These are phyloP conservation scores for Melanchra persicariae DNA, from an alignment of 2,888 invertebrate genomes.

Conservation along the genomic window DNA sequence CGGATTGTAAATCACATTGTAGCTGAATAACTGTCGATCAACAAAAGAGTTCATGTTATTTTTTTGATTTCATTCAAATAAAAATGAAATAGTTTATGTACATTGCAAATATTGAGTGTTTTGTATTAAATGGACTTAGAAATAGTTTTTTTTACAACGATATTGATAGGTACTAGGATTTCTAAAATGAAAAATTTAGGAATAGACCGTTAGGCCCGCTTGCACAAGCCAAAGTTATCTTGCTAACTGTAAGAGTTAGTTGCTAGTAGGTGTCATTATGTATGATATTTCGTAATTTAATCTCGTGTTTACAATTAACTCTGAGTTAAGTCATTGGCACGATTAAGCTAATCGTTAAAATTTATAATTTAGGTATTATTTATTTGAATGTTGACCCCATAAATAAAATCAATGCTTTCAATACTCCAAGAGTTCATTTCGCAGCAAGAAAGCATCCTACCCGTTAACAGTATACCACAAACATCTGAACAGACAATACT, in stretches of 20 bases:
- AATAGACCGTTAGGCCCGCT: too few relatives aligned
- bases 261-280: too few relatives aligned
- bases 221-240: too few relatives aligned
- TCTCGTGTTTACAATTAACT: too few relatives aligned
- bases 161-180: too few relatives aligned
- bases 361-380: too few relatives aligned
- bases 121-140: not conserved
- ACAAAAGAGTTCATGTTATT: not conserved
- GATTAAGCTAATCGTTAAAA: too few relatives aligned
- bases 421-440: not conserved
- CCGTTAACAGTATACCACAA: constrained; percentile 60
- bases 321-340: too few relatives aligned
- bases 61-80: not conserved
- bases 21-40: not conserved
- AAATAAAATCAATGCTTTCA: not conserved
- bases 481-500: constrained; percentile 79
- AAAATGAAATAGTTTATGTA: too few relatives aligned
- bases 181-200: too few relatives aligned
- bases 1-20: not conserved
- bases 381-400: not conserved
- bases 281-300: too few relatives aligned
- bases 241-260: too few relatives aligned
- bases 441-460: constrained; percentile 35
- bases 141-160: not conserved
- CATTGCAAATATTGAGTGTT: not conserved